Evolutionary conservation across 2,113 vertebrate species (phyloP), one percentile per base, ranked within the genome.

Genomic region (Rhodinocichla rosea): DNA sequence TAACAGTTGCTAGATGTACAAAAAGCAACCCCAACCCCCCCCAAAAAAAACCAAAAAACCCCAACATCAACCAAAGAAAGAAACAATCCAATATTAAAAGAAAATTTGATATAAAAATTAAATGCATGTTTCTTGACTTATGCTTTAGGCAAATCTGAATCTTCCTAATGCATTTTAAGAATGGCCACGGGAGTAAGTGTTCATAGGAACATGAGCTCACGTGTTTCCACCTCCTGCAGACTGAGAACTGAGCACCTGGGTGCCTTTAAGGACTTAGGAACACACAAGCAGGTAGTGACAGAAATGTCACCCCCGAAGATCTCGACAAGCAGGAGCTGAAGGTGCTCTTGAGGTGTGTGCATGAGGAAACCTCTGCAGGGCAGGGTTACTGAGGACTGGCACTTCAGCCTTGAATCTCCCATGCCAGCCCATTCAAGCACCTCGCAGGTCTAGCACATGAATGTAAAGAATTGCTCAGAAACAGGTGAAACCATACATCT

Each of bases 241-340:
- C 20, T 69, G 64, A 83, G 74, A 91, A 60, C 33, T 3, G 47
- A 73, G 44, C 5, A 10, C 22, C 20, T 40, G 0, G 1, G 28
- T 55, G 44, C 17, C 35, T 37, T 24, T 8, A 26, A 63, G 32
- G 47, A 13, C 67, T 73, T 28, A 23, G 53, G 17, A 68, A 3
- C 2, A 11, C 26, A 13, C 3, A 5, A 12, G 8, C 1, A 1
- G 2, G n/a, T 7, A n/a, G 30, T 3, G n/a, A 15, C 12, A 64
- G 28, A 59, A 87, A 28, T 12, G 11, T 44, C 40, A 15, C 3
- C 24, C 4, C 2, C 1, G 7, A 18, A 39, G 30, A n/a, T 10
- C 24, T 49, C 0, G 0, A 37, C 22, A 22, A 67, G 42, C 12
- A 53, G 57, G 44, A 62, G 47, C 52, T 62, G 27, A 21, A 37